Evolutionary conservation across 37 sponge, comb jelly and placozoan species (phyloP).

Genomic region (Hormiphora californensis): DNA sequence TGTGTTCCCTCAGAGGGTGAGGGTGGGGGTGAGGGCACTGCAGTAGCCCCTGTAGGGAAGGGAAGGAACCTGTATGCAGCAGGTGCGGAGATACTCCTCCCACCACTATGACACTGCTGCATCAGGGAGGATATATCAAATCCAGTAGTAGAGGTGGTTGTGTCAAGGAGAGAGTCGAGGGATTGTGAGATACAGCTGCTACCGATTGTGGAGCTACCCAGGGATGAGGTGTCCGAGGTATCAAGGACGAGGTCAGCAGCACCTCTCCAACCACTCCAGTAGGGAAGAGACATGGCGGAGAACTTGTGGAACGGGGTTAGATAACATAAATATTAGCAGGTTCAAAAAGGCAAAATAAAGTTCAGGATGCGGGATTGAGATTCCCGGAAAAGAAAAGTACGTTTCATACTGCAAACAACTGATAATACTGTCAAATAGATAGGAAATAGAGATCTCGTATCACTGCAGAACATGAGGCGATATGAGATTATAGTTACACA

Average conservation of each 20-base stretch:
- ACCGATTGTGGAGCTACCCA: not conserved
- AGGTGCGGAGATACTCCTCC: slow-evolving; percentile 17
- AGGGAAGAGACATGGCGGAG: too few relatives aligned
- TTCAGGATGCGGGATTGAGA: too few relatives aligned
- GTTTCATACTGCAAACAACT: too few relatives aligned
- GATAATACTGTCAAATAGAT: too few relatives aligned
- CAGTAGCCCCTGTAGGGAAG: too few relatives aligned
- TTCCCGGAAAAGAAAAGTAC: too few relatives aligned
- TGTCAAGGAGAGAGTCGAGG: slow-evolving; percentile 16
- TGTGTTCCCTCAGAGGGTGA: not conserved
- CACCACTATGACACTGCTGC: slow-evolving; percentile 16
- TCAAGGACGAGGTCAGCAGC: not conserved
- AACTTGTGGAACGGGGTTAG: too few relatives aligned
- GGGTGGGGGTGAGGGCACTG: slow-evolving; percentile 14
- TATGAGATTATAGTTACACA: too few relatives aligned
- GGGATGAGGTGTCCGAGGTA: not conserved
- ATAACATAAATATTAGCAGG: too few relatives aligned
- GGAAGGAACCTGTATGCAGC: not conserved
- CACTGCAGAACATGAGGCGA: too few relatives aligned
- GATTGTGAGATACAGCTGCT: not conserved
- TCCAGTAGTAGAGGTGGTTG: not conserved
- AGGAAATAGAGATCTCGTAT: too few relatives aligned
- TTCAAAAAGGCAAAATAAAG: too few relatives aligned
- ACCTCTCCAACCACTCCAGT: not conserved
- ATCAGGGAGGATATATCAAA: slow-evolving; percentile 15